Evolutionary conservation across 1,140 invertebrate species (phyloP), one percentile per base, ranked within the genome.

Genomic region (Prorops nasuta): DNA sequence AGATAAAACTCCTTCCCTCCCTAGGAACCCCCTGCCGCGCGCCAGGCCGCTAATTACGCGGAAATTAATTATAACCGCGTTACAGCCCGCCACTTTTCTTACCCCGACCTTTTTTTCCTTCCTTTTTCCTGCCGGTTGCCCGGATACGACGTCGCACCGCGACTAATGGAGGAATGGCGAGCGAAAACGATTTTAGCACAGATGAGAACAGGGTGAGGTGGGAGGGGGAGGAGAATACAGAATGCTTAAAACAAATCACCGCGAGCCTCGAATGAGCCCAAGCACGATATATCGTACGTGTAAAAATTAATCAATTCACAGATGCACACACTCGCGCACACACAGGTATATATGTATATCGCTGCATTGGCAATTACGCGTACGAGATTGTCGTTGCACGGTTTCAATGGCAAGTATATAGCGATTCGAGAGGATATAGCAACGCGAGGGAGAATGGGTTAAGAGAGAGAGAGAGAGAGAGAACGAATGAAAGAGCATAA

Each of bases 31-130:
- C n/a, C n/a, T n/a, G n/a, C n/a, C n/a, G n/a, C n/a, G n/a, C n/a
- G n/a, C n/a, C n/a, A n/a, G n/a, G n/a, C 53, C 50, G 52, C 56
- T 67, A 67, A 67, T 67, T 67, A 67, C 61, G 56, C 55, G 51
- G 49, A 60, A 57, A 66, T 66, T 62, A 66, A 66, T 67, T 67
- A 60, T 52, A 56, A 54, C 38, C 51, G 40, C 42, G 24, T 4
- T 28, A 6, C 4, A 28, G 4, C 10, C 24, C 24, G 4, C 4
- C 24, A 10, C 24, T 4, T 10, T 28, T 28, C 24, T 16, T n/a
- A 6, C 14, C 14, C 34, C 34, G 1, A 35, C 18, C 15, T 36
- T 12, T 24, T 19, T 22, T 9, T 42, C 15, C 15, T 9, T 24
- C 16, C 24, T 24, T 22, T 24, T 43, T n/a, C 32, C 41, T 43